These are phyloP conservation scores for Hydropsyche betteni DNA, from an alignment of 2,888 invertebrate species.

Conservation along the genomic window DNA sequence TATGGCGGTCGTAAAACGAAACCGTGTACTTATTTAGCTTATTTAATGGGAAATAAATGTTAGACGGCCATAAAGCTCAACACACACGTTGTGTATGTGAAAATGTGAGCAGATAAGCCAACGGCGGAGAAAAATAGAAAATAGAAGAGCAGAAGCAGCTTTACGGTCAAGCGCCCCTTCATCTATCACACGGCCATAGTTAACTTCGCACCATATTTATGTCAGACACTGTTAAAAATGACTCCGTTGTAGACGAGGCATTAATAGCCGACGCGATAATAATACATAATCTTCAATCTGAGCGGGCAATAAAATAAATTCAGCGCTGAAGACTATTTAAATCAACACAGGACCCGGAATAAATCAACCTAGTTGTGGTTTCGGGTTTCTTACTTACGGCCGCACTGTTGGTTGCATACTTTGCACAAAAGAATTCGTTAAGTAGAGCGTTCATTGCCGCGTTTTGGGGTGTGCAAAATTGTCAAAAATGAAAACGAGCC, in stretches of 20 bases:
- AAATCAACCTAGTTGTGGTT: no score
- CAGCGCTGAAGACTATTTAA: no score
- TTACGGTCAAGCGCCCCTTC: constrained; percentile 19
- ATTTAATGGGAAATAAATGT: constrained; percentile 27
- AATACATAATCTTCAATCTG: no score
- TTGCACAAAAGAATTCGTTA: no score
- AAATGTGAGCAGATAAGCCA: constrained; percentile 21
- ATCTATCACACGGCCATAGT: constrained; percentile 1
- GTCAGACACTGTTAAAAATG: no score
- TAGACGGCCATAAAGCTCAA: background rate
- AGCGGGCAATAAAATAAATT: no score
- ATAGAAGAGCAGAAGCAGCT: background rate
- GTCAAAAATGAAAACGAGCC: constrained; percentile 22
- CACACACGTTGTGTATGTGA: background rate
- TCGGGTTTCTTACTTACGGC: no score
- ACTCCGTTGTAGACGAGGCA: no score
- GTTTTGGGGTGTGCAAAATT: constrained; percentile 14
- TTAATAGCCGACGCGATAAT: no score
- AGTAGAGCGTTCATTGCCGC: background rate
- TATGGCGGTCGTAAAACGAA: constrained; percentile 16
- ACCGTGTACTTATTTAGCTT: constrained; percentile 14
- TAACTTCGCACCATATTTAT: no score
- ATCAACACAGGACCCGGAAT: no score
- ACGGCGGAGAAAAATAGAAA: background rate
- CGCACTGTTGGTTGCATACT: no score